Evolutionary conservation across 2,888 invertebrate species (phyloP).

Genomic region (Cheilosia vulpina): DNA sequence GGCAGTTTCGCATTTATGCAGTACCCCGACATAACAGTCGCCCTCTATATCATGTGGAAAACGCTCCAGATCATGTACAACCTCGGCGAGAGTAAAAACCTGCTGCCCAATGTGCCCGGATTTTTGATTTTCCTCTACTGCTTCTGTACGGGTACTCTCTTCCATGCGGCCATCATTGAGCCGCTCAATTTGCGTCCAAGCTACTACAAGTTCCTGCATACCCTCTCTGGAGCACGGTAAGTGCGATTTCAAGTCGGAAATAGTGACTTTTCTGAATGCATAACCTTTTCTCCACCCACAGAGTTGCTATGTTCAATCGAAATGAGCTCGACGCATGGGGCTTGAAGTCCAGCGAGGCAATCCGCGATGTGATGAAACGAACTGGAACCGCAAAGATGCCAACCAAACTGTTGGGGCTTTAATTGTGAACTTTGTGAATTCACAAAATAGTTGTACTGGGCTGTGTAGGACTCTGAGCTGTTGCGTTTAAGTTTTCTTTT

Average conservation of each 20-base stretch:
- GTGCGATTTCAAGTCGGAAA: slow-evolving; percentile 22
- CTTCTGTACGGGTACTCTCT: slow-evolving; percentile 90
- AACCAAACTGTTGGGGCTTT: slow-evolving; percentile 45
- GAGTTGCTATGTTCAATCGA: slow-evolving; percentile 86
- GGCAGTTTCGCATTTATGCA: slow-evolving; percentile 89
- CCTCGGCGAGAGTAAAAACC: slow-evolving; percentile 87
- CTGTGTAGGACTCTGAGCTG: background rate
- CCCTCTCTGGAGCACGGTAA: slow-evolving; percentile 89
- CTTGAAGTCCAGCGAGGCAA: slow-evolving; percentile 84
- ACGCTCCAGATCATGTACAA: slow-evolving; percentile 90
- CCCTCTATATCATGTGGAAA: slow-evolving; percentile 94
- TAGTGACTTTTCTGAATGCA: background rate
- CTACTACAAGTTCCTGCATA: slow-evolving; percentile 92
- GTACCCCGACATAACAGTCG: slow-evolving; percentile 90
- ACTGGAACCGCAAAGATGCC: slow-evolving; percentile 73
- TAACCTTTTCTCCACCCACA: slow-evolving; percentile 77
- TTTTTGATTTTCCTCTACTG: slow-evolving; percentile 90
- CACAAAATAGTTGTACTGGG: background rate
- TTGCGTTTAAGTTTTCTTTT: background rate
- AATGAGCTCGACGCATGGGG: slow-evolving; percentile 86
- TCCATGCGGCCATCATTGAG: slow-evolving; percentile 91
- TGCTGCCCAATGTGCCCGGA: slow-evolving; percentile 88
- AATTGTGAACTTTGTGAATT: background rate
- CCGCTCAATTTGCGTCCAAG: slow-evolving; percentile 91
- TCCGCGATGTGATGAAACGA: slow-evolving; percentile 82